phyloP scores from a whole-genome alignment of 2,113 vertebrate genomes.

The Sebastes schlegelii region DNA sequence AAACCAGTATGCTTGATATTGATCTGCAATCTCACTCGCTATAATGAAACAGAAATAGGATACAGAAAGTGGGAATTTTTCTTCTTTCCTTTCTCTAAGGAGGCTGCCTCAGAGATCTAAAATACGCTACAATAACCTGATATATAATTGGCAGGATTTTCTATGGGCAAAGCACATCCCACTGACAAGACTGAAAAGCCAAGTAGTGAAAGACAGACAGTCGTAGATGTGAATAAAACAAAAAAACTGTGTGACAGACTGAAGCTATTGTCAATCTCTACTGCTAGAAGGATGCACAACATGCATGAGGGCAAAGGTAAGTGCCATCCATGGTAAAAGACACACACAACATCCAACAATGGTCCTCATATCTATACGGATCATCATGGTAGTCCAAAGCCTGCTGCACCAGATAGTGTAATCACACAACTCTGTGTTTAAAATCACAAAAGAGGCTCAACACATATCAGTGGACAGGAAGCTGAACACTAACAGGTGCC shows the following conservation, averaged over 20 bases:
- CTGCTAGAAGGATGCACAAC: conserved; percentile 1
- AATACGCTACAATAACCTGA: conserved; percentile 1
- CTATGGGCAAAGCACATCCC: neutral
- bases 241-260: neutral
- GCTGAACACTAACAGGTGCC: conserved; percentile 68
- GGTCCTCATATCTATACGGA: conserved; percentile 38
- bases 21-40: neutral
- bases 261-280: conserved; percentile 8
- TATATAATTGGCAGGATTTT: conserved; percentile 3
- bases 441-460: conserved; percentile 52
- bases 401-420: conserved; percentile 51
- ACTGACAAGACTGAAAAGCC: neutral
- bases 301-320: neutral
- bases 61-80: neutral
- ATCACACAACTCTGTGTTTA: conserved; percentile 54
- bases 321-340: neutral
- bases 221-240: neutral
- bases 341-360: neutral
- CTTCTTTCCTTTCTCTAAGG: neutral
- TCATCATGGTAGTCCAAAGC: conserved; percentile 24
- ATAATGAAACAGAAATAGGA: neutral
- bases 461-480: conserved; percentile 45
- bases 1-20: neutral
- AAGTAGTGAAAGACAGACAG: neutral
- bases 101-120: conserved; percentile 4